Conservation (phyloP, 2,888 invertebrate genomes). For the Prosapia bicincta region DNA sequence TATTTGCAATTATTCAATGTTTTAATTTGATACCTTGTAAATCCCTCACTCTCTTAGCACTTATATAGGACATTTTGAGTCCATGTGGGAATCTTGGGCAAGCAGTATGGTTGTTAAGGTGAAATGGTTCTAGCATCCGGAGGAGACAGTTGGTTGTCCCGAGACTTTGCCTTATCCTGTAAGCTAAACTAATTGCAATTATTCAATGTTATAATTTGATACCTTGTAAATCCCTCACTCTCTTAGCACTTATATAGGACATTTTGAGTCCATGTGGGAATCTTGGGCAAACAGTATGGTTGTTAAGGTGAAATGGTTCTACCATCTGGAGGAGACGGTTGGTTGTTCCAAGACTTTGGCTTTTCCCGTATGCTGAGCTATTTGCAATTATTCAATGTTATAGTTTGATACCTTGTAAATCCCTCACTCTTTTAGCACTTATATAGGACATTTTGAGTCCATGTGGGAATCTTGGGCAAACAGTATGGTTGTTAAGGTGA, state of each 20-base stretch:
- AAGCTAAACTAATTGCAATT: no score
- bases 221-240: no score
- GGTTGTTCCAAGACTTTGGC: constrained; percentile 66
- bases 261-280: constrained; percentile 91
- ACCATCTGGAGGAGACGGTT: constrained; percentile 92
- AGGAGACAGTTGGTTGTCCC: constrained; percentile 80
- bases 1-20: no score
- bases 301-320: constrained; percentile 93
- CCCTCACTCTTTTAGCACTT: no score
- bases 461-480: constrained; percentile 89
- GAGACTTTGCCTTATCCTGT: constrained; percentile 73
- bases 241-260: constrained; percentile 92
- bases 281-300: constrained; percentile 83
- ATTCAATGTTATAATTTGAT: no score
- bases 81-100: constrained; percentile 87
- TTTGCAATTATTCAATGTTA: no score
- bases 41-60: no score
- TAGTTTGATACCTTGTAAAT: no score
- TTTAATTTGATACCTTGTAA: no score
- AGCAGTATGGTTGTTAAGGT: constrained; percentile 90
- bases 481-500: constrained; percentile 88
- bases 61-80: constrained; percentile 87
- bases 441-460: constrained; percentile 83
- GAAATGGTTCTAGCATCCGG: constrained; percentile 96
- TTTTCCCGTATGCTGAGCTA: no score